phyloP scores from a whole-genome alignment of 2,113 vertebrate species.

The Hippocampus abdominalis region DNA sequence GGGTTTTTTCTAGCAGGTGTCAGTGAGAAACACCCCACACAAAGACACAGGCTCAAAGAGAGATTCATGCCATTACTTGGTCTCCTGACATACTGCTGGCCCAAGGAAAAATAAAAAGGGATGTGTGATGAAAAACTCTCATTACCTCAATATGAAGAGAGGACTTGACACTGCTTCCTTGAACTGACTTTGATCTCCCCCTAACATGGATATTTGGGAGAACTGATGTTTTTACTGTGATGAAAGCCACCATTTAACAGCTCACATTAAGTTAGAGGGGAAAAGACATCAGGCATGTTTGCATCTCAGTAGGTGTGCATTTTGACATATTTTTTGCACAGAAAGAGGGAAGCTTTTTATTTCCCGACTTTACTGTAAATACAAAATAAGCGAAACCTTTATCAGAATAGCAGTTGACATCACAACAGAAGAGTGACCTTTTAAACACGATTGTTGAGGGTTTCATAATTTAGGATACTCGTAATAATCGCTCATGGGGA shows the following conservation, averaged over 20 bases:
- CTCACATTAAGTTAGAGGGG: conserved; percentile 41
- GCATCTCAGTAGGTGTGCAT: conserved; percentile 9
- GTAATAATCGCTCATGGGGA: too few relatives aligned
- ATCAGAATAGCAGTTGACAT: too few relatives aligned
- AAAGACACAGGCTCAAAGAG: conserved; percentile 12
- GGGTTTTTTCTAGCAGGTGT: conserved; percentile 34
- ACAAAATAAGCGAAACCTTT: too few relatives aligned
- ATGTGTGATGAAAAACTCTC: conserved; percentile 28
- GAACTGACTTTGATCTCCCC: conserved; percentile 51
- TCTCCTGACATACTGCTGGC: conserved; percentile 40
- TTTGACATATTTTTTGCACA: conserved; percentile 9
- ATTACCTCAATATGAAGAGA: conserved; percentile 48
- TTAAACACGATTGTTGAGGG: too few relatives aligned
- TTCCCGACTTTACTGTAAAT: too few relatives aligned
- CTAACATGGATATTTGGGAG: conserved; percentile 49
- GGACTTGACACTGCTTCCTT: conserved; percentile 37
- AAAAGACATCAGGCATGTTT: conserved; percentile 26
- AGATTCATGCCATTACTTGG: conserved; percentile 23
- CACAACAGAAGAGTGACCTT: too few relatives aligned
- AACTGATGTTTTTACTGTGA: conserved; percentile 40
- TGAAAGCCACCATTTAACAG: conserved; percentile 56
- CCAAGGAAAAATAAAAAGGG: conserved; percentile 22
- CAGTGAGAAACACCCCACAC: neutral
- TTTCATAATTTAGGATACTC: too few relatives aligned
- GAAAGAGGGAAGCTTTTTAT: neutral